Evolutionary conservation across 2,888 invertebrate genomes (phyloP).

Genomic region (Ectemnius continuus): DNA sequence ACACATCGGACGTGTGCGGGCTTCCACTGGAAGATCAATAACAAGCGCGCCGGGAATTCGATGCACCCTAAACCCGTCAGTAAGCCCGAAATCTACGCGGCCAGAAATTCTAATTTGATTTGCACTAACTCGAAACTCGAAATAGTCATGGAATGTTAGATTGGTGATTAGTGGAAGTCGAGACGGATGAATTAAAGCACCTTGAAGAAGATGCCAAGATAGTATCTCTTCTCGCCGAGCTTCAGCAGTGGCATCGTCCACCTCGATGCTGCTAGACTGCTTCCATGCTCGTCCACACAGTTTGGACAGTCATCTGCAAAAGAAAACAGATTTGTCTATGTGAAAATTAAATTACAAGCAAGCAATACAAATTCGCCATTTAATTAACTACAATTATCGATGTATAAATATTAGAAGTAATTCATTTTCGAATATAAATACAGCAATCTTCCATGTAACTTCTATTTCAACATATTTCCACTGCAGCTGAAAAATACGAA

Average conservation of each 20-base stretch:
- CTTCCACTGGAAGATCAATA: constrained; percentile 44
- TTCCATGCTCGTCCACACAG: constrained; percentile 85
- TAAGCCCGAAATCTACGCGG: constrained; percentile 50
- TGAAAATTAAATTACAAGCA: too few relatives aligned
- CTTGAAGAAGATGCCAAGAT: constrained; percentile 96
- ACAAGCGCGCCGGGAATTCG: constrained; percentile 42
- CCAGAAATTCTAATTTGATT: constrained; percentile 56
- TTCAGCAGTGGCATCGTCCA: constrained; percentile 95
- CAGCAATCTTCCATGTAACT: too few relatives aligned
- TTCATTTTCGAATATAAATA: too few relatives aligned
- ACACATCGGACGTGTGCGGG: constrained; percentile 8
- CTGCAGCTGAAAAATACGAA: too few relatives aligned
- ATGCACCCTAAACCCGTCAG: constrained; percentile 55
- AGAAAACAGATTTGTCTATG: constrained; percentile 8
- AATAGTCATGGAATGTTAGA: too few relatives aligned
- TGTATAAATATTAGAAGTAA: too few relatives aligned
- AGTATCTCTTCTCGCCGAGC: constrained; percentile 92
- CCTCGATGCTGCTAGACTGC: constrained; percentile 83
- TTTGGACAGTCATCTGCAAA: constrained; percentile 86
- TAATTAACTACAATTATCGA: too few relatives aligned
- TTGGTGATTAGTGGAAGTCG: not conserved
- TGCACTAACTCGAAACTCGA: too few relatives aligned
- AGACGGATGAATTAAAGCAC: constrained; percentile 77
- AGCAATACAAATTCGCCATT: too few relatives aligned
- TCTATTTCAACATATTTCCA: too few relatives aligned